Conservation (phyloP, 2,888 invertebrate genomes). For the Galeopsomyia nigrocyanea region DNA sequence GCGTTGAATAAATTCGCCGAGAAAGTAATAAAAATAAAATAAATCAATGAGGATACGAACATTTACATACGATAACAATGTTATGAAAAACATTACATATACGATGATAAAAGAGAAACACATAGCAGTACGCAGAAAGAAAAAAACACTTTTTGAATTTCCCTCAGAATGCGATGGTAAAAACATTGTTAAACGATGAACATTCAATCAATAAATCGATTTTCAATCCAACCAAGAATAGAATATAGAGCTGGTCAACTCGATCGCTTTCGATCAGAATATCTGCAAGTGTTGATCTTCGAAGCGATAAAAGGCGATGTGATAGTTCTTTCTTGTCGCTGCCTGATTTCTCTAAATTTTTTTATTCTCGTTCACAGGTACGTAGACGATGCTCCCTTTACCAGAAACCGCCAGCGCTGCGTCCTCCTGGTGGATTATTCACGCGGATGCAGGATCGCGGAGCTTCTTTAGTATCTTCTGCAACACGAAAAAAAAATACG, state of each 20-base stretch:
- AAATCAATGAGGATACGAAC: constrained; percentile 5
- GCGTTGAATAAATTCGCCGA: constrained; percentile 16
- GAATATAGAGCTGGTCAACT: constrained; percentile 37
- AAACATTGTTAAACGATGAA: constrained; percentile 25
- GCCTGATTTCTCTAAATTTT: constrained; percentile 7
- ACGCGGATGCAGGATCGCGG: constrained; percentile 87
- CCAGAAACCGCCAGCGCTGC: constrained; percentile 88
- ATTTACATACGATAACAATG: constrained; percentile 20
- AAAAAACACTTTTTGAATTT: constrained; percentile 5
- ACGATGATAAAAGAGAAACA: constrained; percentile 19
- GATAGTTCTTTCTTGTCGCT: neutral
- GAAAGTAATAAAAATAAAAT: constrained; percentile 23
- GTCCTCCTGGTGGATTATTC: constrained; percentile 91
- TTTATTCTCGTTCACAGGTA: constrained; percentile 35
- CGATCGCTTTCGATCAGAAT: constrained; percentile 15
- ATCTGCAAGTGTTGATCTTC: constrained; percentile 17
- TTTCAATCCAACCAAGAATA: constrained; percentile 41
- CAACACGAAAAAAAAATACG: constrained; percentile 48
- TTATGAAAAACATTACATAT: too few species aligned
- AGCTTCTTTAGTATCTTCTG: constrained; percentile 83
- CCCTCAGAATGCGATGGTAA: neutral
- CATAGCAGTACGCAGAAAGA: neutral
- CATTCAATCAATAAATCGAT: constrained; percentile 35
- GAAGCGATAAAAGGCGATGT: constrained; percentile 27
- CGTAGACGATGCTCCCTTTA: constrained; percentile 68